Base-by-base conservation (phyloP, 2,797 vertebrate species). In the Oreochromis grahami region DNA sequence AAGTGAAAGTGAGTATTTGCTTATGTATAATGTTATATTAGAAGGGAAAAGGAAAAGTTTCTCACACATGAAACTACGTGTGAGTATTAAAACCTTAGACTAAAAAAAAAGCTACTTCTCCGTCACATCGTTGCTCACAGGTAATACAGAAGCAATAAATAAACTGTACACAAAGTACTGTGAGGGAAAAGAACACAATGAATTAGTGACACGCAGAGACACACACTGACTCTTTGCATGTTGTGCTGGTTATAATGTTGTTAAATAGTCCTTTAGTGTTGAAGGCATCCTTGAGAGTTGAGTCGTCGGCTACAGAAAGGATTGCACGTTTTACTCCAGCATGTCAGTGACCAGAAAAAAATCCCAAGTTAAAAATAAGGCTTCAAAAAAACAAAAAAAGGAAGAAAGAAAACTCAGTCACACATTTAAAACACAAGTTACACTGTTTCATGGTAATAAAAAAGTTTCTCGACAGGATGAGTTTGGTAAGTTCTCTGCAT, bases 121-220 rank as follows among this genome's bases (percentile, higher is more conserved):
- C 50, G 72, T 89, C 81, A 81, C 81, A 82, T 81, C 0, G 38
- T 90, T 81, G 84, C 83, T 86, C 86, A 93, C 88, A 93, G 86
- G 77, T 90, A 91, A 88, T 70, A 91, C 24, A 88, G 87, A 91
- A 93, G 92, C 89, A 94, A 95, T 93, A 94, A 95, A 95, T 95
- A 94, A 93, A 90, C 84, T 93, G 90, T 91, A 93, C 94, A 94
- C 65, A 53, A 92, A 93, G 88, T 79, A 80, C 77, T 89, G 83
- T 88, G 92, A 93, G 88, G 87, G 91, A 84, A 93, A 91, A 92
- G 58, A 88, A 94, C 91, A 94, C 93, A 92, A 87, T 79, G 77
- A 90, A 77, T 83, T 74, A 81, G 86, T 91, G 90, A 86, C 86
- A 89, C 7, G 34, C 81, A 88, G 78, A 86, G 80, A 86, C 68